Evolutionary conservation across 2,888 invertebrate genomes (phyloP), one percentile per base, ranked within the genome.

Genomic region (Leptinotarsa rubiginosa): DNA sequence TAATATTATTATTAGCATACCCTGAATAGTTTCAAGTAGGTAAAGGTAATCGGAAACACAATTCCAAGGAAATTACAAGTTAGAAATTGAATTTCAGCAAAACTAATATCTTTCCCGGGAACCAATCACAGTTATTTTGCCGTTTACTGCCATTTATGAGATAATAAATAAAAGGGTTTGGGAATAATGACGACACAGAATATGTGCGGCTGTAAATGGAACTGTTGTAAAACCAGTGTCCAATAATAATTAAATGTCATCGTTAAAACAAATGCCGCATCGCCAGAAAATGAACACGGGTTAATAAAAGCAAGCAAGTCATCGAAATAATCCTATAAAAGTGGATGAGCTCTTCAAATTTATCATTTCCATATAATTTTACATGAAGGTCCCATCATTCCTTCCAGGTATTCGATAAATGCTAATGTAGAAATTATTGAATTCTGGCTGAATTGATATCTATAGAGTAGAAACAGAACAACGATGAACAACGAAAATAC

Each of bases 161-260:
- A 83, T 79, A 78, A 83, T 83, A 83, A 83, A 84, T 83, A 83
- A 83, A 79, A 78, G 78, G 78, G 78, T 69, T 79, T 80, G 78
- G 80, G 78, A 78, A 79, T 80, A 81, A 81, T 79, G 81, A 80
- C 81, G 81, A 82, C 81, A 81, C 77, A 78, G 78, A 76, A 76
- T 77, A 75, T 75, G 72, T 73, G 79, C 67, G 80, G 80, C 72
- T 79, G 79, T 83, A 83, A 83, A 82, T 70, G 77, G 74, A 81
- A 81, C 77, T 81, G 81, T 79, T 73, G 62, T 72, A 70, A 72
- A 81, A 81, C 76, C 78, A 78, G 79, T 79, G 79, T 78, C 80
- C 80, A 82, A 83, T 81, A 81, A 81, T 81, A 82, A 83, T 83
- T 83, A 83, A 83, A 80, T 76, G 59, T 66, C 74, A 73, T 81